A percentile compares a stretch with the other conserved stretches of the same genome.
Conservation (phyloP, 92 coral and sea anemone genomes). For the Nematostella vectensis region DNA sequence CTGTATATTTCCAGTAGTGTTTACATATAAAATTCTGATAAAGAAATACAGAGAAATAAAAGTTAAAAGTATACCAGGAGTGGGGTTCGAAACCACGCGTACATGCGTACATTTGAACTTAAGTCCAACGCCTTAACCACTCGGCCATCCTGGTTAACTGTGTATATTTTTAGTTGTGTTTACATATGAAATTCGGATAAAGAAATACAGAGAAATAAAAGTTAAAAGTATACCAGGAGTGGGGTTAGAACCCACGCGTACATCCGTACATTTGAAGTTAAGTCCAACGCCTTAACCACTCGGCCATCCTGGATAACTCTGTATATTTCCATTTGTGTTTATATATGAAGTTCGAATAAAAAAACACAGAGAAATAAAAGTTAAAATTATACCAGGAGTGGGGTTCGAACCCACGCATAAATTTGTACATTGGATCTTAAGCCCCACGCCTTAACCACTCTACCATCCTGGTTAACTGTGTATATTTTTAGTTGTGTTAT, state of each 20-base stretch:
- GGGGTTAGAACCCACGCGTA: conserved; percentile 73
- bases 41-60: no score
- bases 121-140: conserved; percentile 96
- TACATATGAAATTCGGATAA: no score
- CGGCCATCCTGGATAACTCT: conserved; percentile 99
- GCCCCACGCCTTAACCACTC: conserved; percentile 97
- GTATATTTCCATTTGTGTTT: no score
- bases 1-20: no score
- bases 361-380: no score
- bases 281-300: conserved; percentile 97
- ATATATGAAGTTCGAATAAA: no score
- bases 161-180: no score
- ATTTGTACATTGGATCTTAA: conserved; percentile 83
- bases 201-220: no score
- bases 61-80: no score
- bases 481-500: no score
- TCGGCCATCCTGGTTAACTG: conserved; percentile 99
- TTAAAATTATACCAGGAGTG: conserved; percentile 89
- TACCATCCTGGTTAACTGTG: conserved; percentile 99
- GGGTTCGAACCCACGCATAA: conserved; percentile 73
- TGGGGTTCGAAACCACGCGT: conserved; percentile 74
- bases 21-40: no score
- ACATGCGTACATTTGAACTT: conserved; percentile 84
- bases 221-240: conserved; percentile 90
- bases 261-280: conserved; percentile 84